phyloP scores from a whole-genome alignment of 1,140 invertebrate genomes.

The Plutomurus gul region DNA sequence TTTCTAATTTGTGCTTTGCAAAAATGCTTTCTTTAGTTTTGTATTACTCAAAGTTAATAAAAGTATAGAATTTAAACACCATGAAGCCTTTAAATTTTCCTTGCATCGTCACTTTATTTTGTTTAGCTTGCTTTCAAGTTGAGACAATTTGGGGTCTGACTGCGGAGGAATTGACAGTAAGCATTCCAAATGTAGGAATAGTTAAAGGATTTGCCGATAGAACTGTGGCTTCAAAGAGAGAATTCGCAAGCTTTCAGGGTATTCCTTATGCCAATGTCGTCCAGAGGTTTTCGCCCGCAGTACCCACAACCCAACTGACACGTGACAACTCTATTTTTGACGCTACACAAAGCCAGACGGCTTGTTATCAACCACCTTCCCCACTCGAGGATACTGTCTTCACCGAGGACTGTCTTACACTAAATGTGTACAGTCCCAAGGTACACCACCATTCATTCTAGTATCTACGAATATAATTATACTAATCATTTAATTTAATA shows the following conservation, averaged over 20 bases:
- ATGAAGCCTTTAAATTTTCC: not conserved
- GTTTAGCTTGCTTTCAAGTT: too few species aligned
- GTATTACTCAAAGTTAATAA: too few species aligned
- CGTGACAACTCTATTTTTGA: not conserved
- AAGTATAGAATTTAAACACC: too few species aligned
- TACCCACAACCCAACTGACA: not conserved
- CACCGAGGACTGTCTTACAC: not conserved
- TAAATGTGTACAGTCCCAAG: not conserved
- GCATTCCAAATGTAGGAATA: not conserved
- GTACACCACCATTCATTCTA: not conserved
- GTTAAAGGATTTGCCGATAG: not conserved
- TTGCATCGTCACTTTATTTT: too few species aligned
- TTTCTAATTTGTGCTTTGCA: too few species aligned
- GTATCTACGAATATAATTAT: too few species aligned
- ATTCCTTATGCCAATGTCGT: slow-evolving; percentile 2
- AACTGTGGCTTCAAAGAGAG: not conserved
- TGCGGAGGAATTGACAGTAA: not conserved
- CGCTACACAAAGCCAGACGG: not conserved
- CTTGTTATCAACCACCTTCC: not conserved
- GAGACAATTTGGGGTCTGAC: not conserved
- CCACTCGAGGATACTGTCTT: not conserved
- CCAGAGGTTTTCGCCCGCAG: not conserved
- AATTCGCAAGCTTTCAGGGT: not conserved
- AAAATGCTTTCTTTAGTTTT: too few species aligned
- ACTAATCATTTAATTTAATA: too few species aligned